Conservation (phyloP, 2,888 invertebrate species). For the Ypsolopha scabrella region DNA sequence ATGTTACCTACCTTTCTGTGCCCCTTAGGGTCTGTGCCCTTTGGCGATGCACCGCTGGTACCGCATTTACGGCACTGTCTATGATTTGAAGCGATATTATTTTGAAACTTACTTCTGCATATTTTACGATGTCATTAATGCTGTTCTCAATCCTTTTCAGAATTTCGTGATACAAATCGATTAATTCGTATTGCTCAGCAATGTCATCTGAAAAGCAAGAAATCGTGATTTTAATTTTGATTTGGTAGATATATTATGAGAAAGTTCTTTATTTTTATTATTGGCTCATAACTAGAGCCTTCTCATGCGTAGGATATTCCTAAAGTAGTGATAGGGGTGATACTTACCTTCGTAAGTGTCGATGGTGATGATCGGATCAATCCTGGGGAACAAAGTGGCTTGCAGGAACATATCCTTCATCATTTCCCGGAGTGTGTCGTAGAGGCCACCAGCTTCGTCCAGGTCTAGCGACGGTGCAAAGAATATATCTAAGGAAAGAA, state of each 20-base stretch:
- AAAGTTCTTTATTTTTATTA: no score
- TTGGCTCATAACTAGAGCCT: no score
- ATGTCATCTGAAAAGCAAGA: slow-evolving; percentile 63
- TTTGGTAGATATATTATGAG: no score
- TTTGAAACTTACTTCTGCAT: slow-evolving; percentile 36
- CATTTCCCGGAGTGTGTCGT: slow-evolving; percentile 74
- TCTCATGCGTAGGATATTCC: no score
- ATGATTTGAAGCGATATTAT: not conserved
- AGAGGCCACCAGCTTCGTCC: slow-evolving; percentile 75
- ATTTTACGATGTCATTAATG: slow-evolving; percentile 45
- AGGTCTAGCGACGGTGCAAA: slow-evolving; percentile 81
- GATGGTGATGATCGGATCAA: slow-evolving; percentile 62
- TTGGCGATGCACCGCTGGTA: no score
- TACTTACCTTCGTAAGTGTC: slow-evolving; percentile 47
- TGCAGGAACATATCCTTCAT: slow-evolving; percentile 84
- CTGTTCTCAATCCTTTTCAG: slow-evolving; percentile 54
- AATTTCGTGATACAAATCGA: slow-evolving; percentile 70
- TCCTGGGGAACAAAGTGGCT: slow-evolving; percentile 77
- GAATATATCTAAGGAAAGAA: slow-evolving; percentile 62
- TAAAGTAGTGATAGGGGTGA: not conserved
- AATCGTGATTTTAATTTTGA: not conserved
- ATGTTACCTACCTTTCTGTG: no score
- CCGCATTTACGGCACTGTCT: no score
- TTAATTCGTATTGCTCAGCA: slow-evolving; percentile 66
- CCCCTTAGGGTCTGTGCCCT: no score